Percentiles rank a stretch among this genome's conserved stretches.
These are phyloP conservation scores for Eudemis profundana DNA, from an alignment of 2,888 invertebrate species.

Conservation along the genomic window DNA sequence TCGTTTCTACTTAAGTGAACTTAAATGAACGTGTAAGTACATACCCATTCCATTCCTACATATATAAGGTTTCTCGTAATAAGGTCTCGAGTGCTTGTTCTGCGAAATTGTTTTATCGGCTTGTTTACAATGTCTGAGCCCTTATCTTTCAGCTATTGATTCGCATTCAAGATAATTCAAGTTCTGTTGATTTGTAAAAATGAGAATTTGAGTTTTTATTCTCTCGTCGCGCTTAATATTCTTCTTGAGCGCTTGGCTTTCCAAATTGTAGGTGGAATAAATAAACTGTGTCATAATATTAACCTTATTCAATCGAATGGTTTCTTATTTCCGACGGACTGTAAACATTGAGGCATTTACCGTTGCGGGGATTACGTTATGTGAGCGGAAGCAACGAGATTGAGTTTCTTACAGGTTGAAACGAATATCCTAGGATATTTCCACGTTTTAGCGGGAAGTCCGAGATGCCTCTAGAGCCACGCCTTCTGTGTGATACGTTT, in stretches of 20 bases:
- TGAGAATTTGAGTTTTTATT: constrained; percentile 8
- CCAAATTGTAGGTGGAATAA: not conserved
- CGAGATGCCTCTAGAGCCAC: constrained; percentile 44
- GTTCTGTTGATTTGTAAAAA: not conserved
- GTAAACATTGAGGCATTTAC: constrained; percentile 62
- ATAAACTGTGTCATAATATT: not conserved
- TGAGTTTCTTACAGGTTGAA: constrained; percentile 62
- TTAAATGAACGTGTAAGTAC: not conserved
- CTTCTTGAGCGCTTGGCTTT: not conserved
- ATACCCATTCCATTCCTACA: not conserved
- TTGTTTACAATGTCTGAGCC: constrained; percentile 4
- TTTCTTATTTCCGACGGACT: constrained; percentile 29
- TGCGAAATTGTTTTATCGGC: constrained; percentile 15
- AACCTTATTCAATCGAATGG: constrained; percentile 16
- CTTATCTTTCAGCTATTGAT: constrained; percentile 13
- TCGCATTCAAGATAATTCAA: not conserved
- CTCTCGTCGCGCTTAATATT: not conserved
- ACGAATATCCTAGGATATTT: constrained; percentile 67
- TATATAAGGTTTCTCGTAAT: constrained; percentile 8
- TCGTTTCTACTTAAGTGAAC: not conserved
- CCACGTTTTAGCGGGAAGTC: constrained; percentile 52
- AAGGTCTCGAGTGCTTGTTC: constrained; percentile 5
- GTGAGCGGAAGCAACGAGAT: constrained; percentile 62
- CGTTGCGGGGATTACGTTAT: constrained; percentile 61
- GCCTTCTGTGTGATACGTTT: constrained; percentile 18